Conservation (phyloP, 2,113 vertebrate species). For the Perognathus longimembris region DNA sequence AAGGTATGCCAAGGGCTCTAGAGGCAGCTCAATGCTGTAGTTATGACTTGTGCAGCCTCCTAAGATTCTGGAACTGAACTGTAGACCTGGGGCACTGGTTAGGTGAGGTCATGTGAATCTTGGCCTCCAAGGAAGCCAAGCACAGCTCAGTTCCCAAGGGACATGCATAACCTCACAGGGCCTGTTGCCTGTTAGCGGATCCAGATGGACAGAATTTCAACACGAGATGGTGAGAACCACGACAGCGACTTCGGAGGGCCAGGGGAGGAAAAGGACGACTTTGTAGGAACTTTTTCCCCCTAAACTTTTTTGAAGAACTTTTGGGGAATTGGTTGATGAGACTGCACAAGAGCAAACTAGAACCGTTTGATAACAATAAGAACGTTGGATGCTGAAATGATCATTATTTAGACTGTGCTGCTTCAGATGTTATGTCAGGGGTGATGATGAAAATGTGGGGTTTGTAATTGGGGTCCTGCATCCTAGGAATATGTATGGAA, state of each 20-base stretch:
- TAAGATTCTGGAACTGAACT: not conserved
- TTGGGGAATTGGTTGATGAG: not conserved
- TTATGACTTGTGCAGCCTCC: not conserved
- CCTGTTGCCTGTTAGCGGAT: not conserved
- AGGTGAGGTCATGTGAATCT: not conserved
- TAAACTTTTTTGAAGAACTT: no score
- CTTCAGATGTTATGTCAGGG: not conserved
- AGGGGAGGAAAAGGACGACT: not conserved
- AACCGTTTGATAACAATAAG: not conserved
- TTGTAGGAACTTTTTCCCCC: not conserved
- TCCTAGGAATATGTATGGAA: not conserved
- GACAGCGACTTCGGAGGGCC: not conserved
- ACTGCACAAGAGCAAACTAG: not conserved
- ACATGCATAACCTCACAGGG: not conserved
- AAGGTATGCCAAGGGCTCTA: accelerated
- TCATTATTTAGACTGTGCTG: not conserved
- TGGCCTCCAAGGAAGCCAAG: no score
- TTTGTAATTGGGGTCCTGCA: not conserved
- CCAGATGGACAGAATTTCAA: not conserved
- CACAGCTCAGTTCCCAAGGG: not conserved
- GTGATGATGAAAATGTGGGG: not conserved
- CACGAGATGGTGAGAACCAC: not conserved
- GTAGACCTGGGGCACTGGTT: not conserved
- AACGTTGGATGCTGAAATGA: not conserved
- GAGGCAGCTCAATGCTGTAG: no score